These are phyloP conservation scores for Nomada flava DNA, from an alignment of 2,888 invertebrate species.

Conservation along the genomic window DNA sequence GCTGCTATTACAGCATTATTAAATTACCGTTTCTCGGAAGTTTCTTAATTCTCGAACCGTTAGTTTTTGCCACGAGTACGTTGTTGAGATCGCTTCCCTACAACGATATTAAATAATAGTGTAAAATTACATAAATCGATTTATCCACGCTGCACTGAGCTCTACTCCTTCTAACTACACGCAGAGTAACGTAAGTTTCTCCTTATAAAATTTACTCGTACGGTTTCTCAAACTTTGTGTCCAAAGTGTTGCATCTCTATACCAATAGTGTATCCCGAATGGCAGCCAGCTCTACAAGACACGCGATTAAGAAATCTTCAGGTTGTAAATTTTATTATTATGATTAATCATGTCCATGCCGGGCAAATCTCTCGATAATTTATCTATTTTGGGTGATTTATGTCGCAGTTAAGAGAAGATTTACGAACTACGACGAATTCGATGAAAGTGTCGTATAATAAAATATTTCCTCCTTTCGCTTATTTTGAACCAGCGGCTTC, in stretches of 20 bases:
- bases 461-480: background rate
- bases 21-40: slow-evolving; percentile 38
- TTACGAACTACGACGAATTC: background rate
- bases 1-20: slow-evolving; percentile 24
- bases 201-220: too few relatives aligned
- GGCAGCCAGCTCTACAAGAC: background rate
- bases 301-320: background rate
- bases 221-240: background rate
- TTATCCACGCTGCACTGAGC: background rate
- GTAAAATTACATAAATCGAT: slow-evolving; percentile 29
- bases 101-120: slow-evolving; percentile 22
- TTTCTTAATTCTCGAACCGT: slow-evolving; percentile 35
- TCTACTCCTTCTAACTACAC: too few relatives aligned
- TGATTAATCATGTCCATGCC: background rate
- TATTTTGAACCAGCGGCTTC: background rate
- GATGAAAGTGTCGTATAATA: slow-evolving; percentile 3
- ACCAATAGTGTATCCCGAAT: background rate
- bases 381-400: background rate
- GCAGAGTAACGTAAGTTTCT: too few relatives aligned
- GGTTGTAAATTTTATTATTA: background rate
- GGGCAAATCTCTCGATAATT: background rate
- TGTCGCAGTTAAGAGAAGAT: background rate
- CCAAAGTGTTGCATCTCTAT: background rate
- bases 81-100: slow-evolving; percentile 23
- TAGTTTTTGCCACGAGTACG: slow-evolving; percentile 21